Evolutionary conservation across 2,113 vertebrate species (phyloP), one percentile per base, ranked within the genome.

Genomic region (Capreolus pygargus): DNA sequence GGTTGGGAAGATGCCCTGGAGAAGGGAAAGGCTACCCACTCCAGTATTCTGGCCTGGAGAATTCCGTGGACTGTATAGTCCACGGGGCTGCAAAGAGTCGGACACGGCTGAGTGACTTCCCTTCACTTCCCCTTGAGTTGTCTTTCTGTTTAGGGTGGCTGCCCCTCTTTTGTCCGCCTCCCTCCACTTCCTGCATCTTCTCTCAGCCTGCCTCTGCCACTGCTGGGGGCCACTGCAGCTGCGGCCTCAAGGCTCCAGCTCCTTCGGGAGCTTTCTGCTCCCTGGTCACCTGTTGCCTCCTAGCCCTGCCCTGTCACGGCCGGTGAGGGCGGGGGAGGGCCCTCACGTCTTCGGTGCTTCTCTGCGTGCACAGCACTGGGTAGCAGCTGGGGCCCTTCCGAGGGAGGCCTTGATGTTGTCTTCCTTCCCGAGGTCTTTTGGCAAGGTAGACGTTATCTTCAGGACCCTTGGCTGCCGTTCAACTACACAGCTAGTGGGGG

Each of bases 371-470:
- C 17, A 28, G 43, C 7, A 8, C 47, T 15, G 67, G 70, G 28
- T 50, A 74, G 88, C 78, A 57, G 82, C 88, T 95, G 70, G 67
- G 52, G n/a, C 52, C 52, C 52, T 39, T 91, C 52, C 30, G 45
- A 95, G 78, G 76, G 74, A 94, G 33, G 21, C 60, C 33, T 55
- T 79, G 60, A 52, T 45, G 79, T 54, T 81, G 47, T 91, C 94
- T 90, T 85, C 85, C 79, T 85, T 87, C 50, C n/a, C 17, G 67
- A 92, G 84, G 57, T 54, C 70, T 82, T 95, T 94, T 61, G 87
- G 61, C 58, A 79, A 92, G 82, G 43, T 82, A 74, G 67, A 79
- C 15, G 2, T 86, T 89, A 52, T 89, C 54, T 92, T 50, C 11
- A 57, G 79, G 45, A 36, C 58, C 47, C 45, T 87, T 43, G 14